phyloP scores from a whole-genome alignment of 2,113 vertebrate genomes.

The Trogon surrucura region DNA sequence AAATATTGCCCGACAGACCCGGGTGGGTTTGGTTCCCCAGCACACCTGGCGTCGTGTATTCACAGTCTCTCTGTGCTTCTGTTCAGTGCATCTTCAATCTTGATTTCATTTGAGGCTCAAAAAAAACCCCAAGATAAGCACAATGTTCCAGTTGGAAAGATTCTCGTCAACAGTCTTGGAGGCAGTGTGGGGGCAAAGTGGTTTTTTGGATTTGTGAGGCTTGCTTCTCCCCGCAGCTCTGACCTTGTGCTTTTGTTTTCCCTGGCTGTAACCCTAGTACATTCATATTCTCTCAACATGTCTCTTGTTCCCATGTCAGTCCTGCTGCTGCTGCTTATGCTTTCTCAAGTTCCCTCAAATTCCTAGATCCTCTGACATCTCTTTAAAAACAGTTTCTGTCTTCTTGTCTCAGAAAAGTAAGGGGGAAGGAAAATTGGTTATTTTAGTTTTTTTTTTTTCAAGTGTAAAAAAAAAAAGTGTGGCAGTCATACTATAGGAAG shows the following conservation, averaged over 20 bases:
- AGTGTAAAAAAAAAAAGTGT: not conserved
- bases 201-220: not conserved
- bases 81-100: not conserved
- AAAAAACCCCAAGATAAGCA: not conserved
- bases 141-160: accelerated
- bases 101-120: not conserved
- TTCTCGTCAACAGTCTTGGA: not conserved
- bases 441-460: not conserved
- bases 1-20: accelerated
- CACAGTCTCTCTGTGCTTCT: not conserved
- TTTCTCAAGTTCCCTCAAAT: not conserved
- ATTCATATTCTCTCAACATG: not conserved
- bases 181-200: not conserved
- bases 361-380: not conserved
- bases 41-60: not conserved
- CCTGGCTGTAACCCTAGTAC: not conserved
- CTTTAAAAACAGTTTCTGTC: not conserved
- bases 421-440: not conserved
- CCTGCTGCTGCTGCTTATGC: not conserved
- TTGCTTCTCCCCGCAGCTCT: not conserved
- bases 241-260: not conserved
- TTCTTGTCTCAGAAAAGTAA: not conserved
- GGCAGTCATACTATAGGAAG: not conserved
- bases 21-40: not conserved
- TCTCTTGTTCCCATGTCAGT: not conserved